phyloP scores from a whole-genome alignment of 2,797 vertebrate genomes.

The Peromyscus nudipes region DNA sequence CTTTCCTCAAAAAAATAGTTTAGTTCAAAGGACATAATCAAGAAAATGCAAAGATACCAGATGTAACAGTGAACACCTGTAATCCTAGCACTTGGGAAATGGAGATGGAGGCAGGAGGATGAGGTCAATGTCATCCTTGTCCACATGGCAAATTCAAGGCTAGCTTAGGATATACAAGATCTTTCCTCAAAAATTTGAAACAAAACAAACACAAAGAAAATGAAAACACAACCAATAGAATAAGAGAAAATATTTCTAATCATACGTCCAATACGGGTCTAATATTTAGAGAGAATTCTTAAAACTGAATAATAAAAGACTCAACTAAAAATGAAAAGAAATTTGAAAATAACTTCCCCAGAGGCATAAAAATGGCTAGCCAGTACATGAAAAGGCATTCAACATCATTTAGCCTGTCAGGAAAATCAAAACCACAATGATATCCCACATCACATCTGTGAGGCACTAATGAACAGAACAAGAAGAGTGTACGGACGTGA shows the following conservation, averaged over 20 bases:
- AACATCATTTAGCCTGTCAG: neutral
- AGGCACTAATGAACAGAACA: neutral
- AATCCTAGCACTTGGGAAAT: neutral
- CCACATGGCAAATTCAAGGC: neutral
- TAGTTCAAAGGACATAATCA: constrained; percentile 22
- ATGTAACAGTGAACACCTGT: neutral
- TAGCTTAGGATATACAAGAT: neutral
- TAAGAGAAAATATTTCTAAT: constrained; percentile 39
- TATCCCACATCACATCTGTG: neutral
- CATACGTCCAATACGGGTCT: neutral
- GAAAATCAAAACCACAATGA: constrained; percentile 27
- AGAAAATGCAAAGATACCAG: constrained; percentile 37
- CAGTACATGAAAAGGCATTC: neutral
- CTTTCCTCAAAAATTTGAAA: neutral
- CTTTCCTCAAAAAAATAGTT: no score
- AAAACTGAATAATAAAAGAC: constrained; percentile 53
- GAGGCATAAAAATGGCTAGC: neutral
- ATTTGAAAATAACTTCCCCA: neutral
- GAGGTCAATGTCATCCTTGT: neutral
- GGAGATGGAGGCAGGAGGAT: neutral
- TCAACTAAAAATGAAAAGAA: constrained; percentile 34
- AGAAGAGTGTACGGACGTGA: neutral
- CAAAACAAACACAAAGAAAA: neutral
- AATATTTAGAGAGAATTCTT: constrained; percentile 18
- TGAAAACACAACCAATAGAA: neutral